Percentiles rank a stretch among this genome's conserved stretches.
phyloP scores from a whole-genome alignment of 2,888 invertebrate species.

The Tolmerus cingulatus region DNA sequence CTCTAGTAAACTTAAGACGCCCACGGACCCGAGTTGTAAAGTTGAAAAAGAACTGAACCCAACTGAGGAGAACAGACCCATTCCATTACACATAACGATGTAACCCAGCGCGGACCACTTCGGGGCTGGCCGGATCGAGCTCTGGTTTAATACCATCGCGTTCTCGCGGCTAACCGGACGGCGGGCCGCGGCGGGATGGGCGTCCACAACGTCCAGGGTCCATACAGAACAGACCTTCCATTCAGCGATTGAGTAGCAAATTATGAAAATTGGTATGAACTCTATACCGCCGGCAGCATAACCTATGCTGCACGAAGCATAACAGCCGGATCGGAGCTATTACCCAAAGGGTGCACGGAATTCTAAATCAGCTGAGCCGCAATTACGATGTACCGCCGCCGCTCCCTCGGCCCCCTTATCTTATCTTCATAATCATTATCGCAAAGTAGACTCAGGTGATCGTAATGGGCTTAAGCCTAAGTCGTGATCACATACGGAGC shows the following conservation, averaged over 20 bases:
- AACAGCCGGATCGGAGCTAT: background rate
- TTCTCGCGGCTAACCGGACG: background rate
- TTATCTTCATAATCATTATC: constrained; percentile 14
- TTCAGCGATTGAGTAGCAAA: background rate
- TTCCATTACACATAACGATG: constrained; percentile 20
- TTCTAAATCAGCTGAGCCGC: constrained; percentile 25
- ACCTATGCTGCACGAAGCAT: background rate
- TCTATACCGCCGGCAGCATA: background rate
- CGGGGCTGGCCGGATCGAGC: background rate
- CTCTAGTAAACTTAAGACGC: constrained; percentile 34
- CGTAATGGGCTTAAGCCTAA: background rate
- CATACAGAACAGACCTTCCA: background rate
- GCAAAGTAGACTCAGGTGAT: constrained; percentile 24
- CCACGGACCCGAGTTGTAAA: constrained; percentile 18
- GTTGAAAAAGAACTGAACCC: background rate
- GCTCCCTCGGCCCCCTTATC: background rate
- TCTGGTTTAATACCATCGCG: constrained; percentile 2
- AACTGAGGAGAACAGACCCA: background rate
- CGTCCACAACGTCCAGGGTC: background rate
- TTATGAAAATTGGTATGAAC: constrained; percentile 33
- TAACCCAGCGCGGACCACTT: constrained; percentile 11
- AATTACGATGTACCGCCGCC: background rate
- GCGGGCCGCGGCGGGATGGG: background rate
- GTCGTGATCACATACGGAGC: background rate
- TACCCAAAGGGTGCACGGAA: constrained; percentile 10